A percentile compares a stretch with the other conserved stretches of the same genome.
Conservation (phyloP, 1,140 invertebrate genomes). For the Apolygus lucorum region DNA sequence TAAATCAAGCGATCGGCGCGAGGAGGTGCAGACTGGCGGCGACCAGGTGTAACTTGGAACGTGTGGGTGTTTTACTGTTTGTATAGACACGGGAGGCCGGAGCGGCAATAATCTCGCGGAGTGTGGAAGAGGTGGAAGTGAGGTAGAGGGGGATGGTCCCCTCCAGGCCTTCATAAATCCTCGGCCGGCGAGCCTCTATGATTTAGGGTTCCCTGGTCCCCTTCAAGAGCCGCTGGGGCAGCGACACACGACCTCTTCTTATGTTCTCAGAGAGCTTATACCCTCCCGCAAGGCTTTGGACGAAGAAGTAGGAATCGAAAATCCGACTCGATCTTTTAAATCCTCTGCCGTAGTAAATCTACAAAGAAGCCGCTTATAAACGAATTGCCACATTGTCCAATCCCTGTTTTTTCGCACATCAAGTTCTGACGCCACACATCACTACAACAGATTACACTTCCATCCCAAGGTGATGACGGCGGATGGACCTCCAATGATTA, state of each 20-base stretch:
- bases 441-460: no score
- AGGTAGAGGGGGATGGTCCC: neutral
- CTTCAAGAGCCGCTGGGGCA: neutral
- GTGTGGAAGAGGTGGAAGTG: neutral
- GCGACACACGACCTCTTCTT: neutral
- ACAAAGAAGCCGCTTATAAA: no score
- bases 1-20: neutral
- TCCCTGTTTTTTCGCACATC: no score
- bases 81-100: neutral
- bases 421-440: no score
- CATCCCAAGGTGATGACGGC: no score
- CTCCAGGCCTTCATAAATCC: neutral
- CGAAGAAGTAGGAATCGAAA: no score
- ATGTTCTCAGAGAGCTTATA: no score
- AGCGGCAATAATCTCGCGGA: neutral
- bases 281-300: no score
- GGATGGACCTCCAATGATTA: no score
- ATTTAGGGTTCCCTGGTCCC: neutral
- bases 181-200: neutral
- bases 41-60: neutral
- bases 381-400: no score
- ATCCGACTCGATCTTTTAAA: no score
- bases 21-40: neutral
- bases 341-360: no score
- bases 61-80: neutral